Evolutionary conservation across 2,113 vertebrate species (phyloP), one percentile per base, ranked within the genome.

Genomic region (Dunckerocampus dactyliophorus): DNA sequence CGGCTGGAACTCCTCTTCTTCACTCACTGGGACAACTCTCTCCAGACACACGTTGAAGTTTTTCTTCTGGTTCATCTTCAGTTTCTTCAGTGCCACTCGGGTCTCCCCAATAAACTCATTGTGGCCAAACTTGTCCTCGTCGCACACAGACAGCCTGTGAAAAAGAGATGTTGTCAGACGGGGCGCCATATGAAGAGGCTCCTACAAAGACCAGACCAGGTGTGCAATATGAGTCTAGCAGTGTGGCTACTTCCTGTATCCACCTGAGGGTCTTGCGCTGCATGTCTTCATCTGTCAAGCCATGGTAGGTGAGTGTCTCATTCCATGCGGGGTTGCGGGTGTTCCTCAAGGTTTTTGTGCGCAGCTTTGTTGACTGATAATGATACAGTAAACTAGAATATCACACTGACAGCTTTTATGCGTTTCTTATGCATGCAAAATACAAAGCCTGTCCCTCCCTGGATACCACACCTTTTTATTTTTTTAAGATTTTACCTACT

Each of bases 71-170:
- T 94, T 95, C 45, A 92, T 78, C 82, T 98, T 99, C 76, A 99
- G 83, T 47, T 97, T 98, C 90, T 98, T 98, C 81, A 99, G 88
- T 0, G 94, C 93, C 85, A 98, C 93, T 62, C 97, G 83, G 8
- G 95, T 98, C 89, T 99, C 97, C 3, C 97, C 97, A 0, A 99
- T 99, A 42, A 99, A 99, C 73, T 99, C 97, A 2, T 98, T 99
- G 69, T 99, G 97, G 50, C 96, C 96, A 9, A 99, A 98, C 75
- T 97, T 99, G 86, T 99, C 97, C 79, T 99, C 97, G 11, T 99
- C 97, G 0, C 95, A 97, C 65, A 98, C 96, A 0, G 97, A 98
- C 74, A 99, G 90, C 90, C 97, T 98, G 86, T 1, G 54, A 9
- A 68, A 69, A 74, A 13, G 39, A 43, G 22, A 13, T 22, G 28